These are phyloP conservation scores for Limnephilus lunatus DNA, from an alignment of 2,888 invertebrate genomes.

Conservation along the genomic window DNA sequence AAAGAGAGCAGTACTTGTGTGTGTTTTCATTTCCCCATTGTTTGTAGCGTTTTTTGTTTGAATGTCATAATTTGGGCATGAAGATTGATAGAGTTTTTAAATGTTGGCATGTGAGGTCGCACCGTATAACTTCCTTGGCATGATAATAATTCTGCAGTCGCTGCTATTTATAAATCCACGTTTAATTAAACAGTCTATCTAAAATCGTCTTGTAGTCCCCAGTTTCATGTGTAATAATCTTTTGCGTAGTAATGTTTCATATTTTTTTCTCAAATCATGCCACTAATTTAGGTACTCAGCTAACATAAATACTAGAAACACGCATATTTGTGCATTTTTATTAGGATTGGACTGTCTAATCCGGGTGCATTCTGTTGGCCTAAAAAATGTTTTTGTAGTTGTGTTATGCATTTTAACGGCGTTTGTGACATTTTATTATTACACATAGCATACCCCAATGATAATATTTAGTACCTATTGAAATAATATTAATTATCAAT, in stretches of 20 bases:
- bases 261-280: no score
- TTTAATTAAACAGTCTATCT: constrained; percentile 35
- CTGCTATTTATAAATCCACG: constrained; percentile 42
- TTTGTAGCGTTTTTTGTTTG: not conserved
- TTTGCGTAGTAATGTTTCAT: not conserved
- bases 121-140: constrained; percentile 35
- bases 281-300: not conserved
- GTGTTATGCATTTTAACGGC: not conserved
- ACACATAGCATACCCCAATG: not conserved
- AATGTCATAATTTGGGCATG: constrained; percentile 22
- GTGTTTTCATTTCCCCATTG: not conserved
- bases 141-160: constrained; percentile 23
- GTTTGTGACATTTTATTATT: not conserved
- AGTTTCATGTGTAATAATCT: not conserved
- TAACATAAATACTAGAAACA: not conserved
- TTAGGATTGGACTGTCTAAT: not conserved
- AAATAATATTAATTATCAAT: not conserved
- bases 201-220: not conserved
- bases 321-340: not conserved
- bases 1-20: not conserved
- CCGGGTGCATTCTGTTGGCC: not conserved
- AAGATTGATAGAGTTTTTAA: constrained; percentile 41
- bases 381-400: not conserved
- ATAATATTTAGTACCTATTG: not conserved
- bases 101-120: constrained; percentile 36